Evolutionary conservation across 1,140 invertebrate genomes (phyloP).

Genomic region (Sipha flava): DNA sequence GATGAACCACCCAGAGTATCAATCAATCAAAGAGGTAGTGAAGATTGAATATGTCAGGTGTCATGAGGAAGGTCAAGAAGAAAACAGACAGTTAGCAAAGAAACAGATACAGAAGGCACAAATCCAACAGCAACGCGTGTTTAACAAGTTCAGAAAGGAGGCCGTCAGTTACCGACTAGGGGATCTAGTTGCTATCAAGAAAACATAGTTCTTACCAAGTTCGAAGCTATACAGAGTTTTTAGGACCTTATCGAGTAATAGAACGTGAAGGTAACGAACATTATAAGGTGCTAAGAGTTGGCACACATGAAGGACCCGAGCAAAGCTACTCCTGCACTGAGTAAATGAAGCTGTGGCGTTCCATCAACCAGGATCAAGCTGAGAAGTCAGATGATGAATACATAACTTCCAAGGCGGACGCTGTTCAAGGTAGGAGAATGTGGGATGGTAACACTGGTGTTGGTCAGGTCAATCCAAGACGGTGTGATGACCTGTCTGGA

Average conservation of each 20-base stretch:
- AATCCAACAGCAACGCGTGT: not conserved
- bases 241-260: not conserved
- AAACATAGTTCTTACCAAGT: not conserved
- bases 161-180: not conserved
- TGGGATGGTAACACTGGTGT: too few relatives aligned
- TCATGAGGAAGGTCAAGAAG: not conserved
- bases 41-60: not conserved
- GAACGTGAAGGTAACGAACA: not conserved
- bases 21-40: not conserved
- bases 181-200: not conserved
- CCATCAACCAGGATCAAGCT: not conserved
- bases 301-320: not conserved
- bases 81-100: not conserved
- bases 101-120: too few relatives aligned
- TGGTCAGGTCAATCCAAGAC: too few relatives aligned
- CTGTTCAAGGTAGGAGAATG: not conserved
- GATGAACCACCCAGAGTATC: not conserved
- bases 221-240: not conserved
- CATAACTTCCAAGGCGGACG: not conserved
- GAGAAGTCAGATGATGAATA: not conserved
- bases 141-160: not conserved
- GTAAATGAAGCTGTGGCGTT: not conserved
- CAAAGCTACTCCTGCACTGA: not conserved
- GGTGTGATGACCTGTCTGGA: too few relatives aligned
- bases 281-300: not conserved